phyloP scores from a whole-genome alignment of 2,113 vertebrate genomes.

The western clawed frog (Xenopus tropicalis) region UCB_Xtro_10.0 CM004446.2:107585001-107585500 shows the following conservation, averaged over 20 bases:
- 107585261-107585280: conserved; percentile 67
- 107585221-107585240: conserved; percentile 63
- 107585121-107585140: conserved; percentile 89
- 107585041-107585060: conserved; percentile 75
- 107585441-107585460: too few relatives aligned
- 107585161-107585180: conserved; percentile 85
- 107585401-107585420: too few relatives aligned
- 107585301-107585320: too few relatives aligned
- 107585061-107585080: conserved; percentile 91
- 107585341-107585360: too few relatives aligned
- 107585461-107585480: too few relatives aligned
- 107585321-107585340: too few relatives aligned
- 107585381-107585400: too few relatives aligned
- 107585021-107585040: conserved; percentile 56
- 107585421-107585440: too few relatives aligned
- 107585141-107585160: conserved; percentile 93
- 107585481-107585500: too few relatives aligned
- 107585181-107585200: conserved; percentile 91
- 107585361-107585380: too few relatives aligned
- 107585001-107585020: conserved; percentile 56
- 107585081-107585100: conserved; percentile 94
- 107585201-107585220: conserved; percentile 85
- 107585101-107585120: conserved; percentile 94
- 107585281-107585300: not conserved
- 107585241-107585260: conserved; percentile 61